Base-by-base conservation (phyloP, 2,797 vertebrate species). In the Pseudochirops corinnae region DNA sequence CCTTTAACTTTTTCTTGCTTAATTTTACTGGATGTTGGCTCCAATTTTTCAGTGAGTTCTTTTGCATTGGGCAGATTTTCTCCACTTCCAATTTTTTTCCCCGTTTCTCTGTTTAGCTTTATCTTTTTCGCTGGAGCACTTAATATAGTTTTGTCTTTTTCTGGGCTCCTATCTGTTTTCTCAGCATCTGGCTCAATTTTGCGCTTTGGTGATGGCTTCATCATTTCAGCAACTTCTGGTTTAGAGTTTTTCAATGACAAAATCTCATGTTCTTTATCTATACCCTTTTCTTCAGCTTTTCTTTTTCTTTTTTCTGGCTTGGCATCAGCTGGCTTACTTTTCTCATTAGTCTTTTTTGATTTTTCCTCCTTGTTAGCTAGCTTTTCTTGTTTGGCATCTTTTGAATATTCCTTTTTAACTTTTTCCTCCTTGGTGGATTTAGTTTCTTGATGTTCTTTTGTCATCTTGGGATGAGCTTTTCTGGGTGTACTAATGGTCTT, bases 91-190 rank as follows among this genome's bases (percentile, higher is more conserved):
- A 98, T 99, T 97, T 99, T 99, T 94, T 99, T 99, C 31, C 99
- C 99, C 28, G 99, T 99, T 96, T 99, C 99, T 97, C 99, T 98
- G 98, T 99, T 99, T 82, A 99, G 99, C 98, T 99, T 99, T 95
- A 99, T 99, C 98, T 99, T 99, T 97, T 99, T 99, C 95, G 99
- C 98, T 0, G 99, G 99, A 21, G 98, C 98, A 91, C 97, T 97
- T 56, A 98, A 94, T 94, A 99, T 98, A 87, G 98, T 98, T 96
- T 99, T 99, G 56, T 99, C 99, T 56, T 99, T 98, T 91, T 99
- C 99, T 0, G 99, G 98, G 0, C 98, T 99, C 97, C 98, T 98
- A 55, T 99, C 98, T 62, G 98, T 62, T 98, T 98, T 98, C 97
- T 99, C 98, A 94, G 96, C 0, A 29, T 99, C 99, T 1, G 98